Evolutionary conservation across 2,888 invertebrate species (phyloP).

Genomic region (Leuctra nigra): DNA sequence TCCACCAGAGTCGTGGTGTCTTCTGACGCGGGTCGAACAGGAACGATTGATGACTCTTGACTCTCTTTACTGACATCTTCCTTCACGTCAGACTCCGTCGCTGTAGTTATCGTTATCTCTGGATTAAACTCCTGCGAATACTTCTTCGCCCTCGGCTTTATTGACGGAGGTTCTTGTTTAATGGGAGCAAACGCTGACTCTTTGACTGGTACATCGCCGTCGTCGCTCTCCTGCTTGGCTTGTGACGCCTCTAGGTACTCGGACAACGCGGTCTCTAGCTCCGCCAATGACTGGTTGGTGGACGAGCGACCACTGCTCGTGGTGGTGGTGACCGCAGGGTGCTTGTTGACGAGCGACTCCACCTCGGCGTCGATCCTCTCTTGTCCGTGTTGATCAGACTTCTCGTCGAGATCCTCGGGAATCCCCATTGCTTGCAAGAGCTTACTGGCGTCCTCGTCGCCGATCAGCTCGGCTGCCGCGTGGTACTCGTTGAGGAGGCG

Average conservation of each 20-base stretch:
- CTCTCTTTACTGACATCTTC: no score
- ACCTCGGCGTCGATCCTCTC: background rate
- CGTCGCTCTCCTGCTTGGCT: constrained; percentile 1
- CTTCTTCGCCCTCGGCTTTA: no score
- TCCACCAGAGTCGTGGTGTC: background rate
- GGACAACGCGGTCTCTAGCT: constrained; percentile 38
- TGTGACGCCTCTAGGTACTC: constrained; percentile 36
- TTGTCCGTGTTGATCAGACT: background rate
- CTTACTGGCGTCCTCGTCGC: constrained; percentile 15
- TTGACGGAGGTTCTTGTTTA: no score
- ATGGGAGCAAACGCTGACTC: no score
- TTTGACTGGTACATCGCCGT: no score
- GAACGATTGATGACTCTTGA: no score
- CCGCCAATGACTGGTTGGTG: constrained; percentile 39
- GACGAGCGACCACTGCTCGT: constrained; percentile 31
- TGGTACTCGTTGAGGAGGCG: constrained; percentile 20
- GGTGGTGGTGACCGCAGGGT: background rate
- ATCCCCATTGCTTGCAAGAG: constrained; percentile 19
- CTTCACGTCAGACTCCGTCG: no score
- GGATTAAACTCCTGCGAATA: background rate
- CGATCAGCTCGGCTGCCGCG: constrained; percentile 1
- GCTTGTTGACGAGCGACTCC: background rate
- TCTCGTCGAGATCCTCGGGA: constrained; percentile 12
- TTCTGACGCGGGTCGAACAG: background rate
- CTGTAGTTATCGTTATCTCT: constrained; percentile 2